Base-by-base conservation (phyloP, 2,888 invertebrate genomes). In the Synanthedon formicaeformis region DNA sequence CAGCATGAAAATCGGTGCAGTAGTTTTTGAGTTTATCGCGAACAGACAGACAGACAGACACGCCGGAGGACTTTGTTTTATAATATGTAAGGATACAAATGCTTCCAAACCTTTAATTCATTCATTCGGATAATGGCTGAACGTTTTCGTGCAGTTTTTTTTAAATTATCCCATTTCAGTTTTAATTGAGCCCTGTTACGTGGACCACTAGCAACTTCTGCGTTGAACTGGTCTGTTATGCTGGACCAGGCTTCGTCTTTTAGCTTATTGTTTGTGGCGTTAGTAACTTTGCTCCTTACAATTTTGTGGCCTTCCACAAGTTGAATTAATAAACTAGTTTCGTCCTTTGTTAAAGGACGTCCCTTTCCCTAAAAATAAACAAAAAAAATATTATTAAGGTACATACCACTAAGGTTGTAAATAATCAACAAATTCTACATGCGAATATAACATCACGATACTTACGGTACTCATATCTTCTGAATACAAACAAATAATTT, bases 141-240 rank as follows among this genome's bases (percentile, higher is more conserved):
- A 13, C 56, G 53, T 56, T 55, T 55, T 12, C 56, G 56, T 10
- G 55, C 51, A n/a, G 50, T 4, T 27, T 60, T 61, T 54, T 61
- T 59, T 13, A 57, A 50, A 50, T 59, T 61, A 13, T 61, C 61
- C 58, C 58, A 59, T 41, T 61, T 59, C 2, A 59, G 49, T 3
- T 54, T 54, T 27, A 60, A 50, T 40, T 60, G 57, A n/a, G 54
- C 27, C 8, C 55, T 27, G 41, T 55, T 57, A 11, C 59, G 55
- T 3, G 50, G 54, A 41, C 48, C 53, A 23, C 51, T 53, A n/a
- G 52, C 12, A 2, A 51, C 48, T 0, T 53, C 34, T n/a, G 57
- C 51, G 52, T 58, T 58, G 48, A 58, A 59, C 8, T 48, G 4
- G 4, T 53, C 48, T 1, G 54, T 48, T 4, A 61, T 51, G 1